Percentiles rank a stretch among this genome's conserved stretches.
phyloP scores from a whole-genome alignment of 2,888 invertebrate genomes.

The Cryptophagus acutangulus region DNA sequence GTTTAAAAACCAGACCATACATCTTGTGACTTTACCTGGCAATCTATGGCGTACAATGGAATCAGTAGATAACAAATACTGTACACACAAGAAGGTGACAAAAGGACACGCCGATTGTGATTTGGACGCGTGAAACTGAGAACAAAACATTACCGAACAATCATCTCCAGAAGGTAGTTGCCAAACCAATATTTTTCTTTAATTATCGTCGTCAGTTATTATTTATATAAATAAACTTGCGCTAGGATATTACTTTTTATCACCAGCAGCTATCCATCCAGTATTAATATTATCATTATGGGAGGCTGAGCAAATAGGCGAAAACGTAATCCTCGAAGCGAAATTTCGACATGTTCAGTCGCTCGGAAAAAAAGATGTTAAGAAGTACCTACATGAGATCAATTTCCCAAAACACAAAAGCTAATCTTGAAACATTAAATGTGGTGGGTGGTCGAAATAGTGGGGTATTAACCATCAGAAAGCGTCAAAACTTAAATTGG shows the following conservation, averaged over 20 bases:
- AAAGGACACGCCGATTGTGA: slow-evolving; percentile 18
- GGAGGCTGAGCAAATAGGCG: no score
- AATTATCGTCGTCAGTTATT: slow-evolving; percentile 14
- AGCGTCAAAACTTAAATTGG: slow-evolving; percentile 1
- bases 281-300: no score
- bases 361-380: no score
- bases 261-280: no score
- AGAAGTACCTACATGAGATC: no score
- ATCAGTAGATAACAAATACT: no score
- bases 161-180: slow-evolving; percentile 18
- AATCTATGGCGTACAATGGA: no score
- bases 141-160: slow-evolving; percentile 25
- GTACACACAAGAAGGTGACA: slow-evolving; percentile 25
- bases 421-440: no score
- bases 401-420: no score
- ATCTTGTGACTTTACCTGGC: slow-evolving; percentile 24
- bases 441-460: slow-evolving; percentile 1
- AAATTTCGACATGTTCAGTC: no score
- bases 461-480: slow-evolving; percentile 1
- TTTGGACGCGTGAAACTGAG: no score
- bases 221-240: slow-evolving; percentile 24
- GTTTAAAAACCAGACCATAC: slow-evolving; percentile 14
- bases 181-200: slow-evolving; percentile 37
- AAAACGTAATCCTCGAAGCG: no score
- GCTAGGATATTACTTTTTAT: slow-evolving; percentile 25